These are phyloP conservation scores for Alexandromys fortis DNA, from an alignment of 2,113 vertebrate species.

Conservation along the genomic window DNA sequence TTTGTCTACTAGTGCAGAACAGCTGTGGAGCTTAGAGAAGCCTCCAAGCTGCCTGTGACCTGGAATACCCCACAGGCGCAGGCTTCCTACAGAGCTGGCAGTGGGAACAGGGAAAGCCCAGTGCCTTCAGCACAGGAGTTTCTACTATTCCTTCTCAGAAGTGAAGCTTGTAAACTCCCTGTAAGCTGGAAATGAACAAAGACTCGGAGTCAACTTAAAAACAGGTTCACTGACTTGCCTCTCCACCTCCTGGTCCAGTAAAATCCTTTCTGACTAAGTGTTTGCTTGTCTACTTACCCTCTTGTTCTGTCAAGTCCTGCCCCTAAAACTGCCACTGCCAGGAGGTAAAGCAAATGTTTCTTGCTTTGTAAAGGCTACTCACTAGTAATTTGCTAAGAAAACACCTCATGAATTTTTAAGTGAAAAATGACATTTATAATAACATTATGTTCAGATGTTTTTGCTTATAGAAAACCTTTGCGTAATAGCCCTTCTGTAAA, in stretches of 20 bases:
- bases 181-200: background rate
- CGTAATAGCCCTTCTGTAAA: background rate
- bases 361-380: background rate
- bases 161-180: background rate
- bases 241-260: background rate
- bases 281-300: background rate
- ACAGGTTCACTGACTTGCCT: background rate
- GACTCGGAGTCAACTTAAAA: conserved; percentile 1
- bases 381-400: background rate
- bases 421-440: background rate
- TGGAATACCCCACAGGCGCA: background rate
- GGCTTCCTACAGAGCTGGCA: background rate
- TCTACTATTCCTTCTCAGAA: background rate
- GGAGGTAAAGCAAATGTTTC: background rate
- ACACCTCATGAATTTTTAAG: background rate
- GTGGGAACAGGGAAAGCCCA: background rate
- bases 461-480: background rate
- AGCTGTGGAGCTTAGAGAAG: too few relatives aligned
- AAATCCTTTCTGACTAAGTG: conserved; percentile 12
- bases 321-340: background rate
- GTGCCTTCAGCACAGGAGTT: background rate
- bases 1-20: background rate
- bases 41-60: background rate
- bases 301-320: background rate
- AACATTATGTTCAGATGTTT: background rate